These are phyloP conservation scores for Micoletzkya japonica DNA, from an alignment of 2,888 invertebrate genomes.

Conservation along the genomic window DNA sequence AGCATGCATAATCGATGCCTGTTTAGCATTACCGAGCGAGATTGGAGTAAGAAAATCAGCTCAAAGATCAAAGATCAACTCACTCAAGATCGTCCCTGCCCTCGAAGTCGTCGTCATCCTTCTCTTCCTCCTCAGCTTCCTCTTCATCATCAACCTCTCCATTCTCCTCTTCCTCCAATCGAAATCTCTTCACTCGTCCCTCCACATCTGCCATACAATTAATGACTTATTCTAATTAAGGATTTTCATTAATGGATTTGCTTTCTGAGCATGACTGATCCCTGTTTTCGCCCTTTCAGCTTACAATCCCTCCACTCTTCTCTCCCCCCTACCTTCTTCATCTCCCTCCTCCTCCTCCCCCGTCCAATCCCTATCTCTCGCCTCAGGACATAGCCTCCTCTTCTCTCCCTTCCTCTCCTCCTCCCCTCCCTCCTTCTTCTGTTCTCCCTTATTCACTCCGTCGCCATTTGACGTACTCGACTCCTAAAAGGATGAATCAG, in stretches of 20 bases:
- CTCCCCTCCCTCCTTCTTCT: not conserved
- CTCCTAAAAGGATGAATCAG: not conserved
- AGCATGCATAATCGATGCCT: no score
- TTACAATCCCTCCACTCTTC: constrained; percentile 2
- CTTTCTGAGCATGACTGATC: no score
- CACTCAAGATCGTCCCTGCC: no score
- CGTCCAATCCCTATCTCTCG: constrained; percentile 18
- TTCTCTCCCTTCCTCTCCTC: constrained; percentile 19
- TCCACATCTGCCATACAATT: no score
- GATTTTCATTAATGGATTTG: no score
- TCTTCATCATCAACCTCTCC: constrained; percentile 18
- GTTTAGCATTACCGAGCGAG: no score
- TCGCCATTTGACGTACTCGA: not conserved
- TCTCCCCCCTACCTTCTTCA: not conserved
- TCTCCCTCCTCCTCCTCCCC: constrained; percentile 8
- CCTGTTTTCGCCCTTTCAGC: no score
- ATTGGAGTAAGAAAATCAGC: no score
- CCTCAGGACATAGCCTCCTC: constrained; percentile 25
- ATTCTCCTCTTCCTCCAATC: constrained; percentile 29
- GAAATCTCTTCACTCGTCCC: constrained; percentile 19
- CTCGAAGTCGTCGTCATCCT: no score
- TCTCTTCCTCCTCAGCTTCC: constrained; percentile 6
- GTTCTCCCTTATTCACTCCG: not conserved
- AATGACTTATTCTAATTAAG: no score
- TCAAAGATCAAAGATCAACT: no score